Conservation (phyloP, 2,888 invertebrate genomes). For the Diaperis boleti region DNA sequence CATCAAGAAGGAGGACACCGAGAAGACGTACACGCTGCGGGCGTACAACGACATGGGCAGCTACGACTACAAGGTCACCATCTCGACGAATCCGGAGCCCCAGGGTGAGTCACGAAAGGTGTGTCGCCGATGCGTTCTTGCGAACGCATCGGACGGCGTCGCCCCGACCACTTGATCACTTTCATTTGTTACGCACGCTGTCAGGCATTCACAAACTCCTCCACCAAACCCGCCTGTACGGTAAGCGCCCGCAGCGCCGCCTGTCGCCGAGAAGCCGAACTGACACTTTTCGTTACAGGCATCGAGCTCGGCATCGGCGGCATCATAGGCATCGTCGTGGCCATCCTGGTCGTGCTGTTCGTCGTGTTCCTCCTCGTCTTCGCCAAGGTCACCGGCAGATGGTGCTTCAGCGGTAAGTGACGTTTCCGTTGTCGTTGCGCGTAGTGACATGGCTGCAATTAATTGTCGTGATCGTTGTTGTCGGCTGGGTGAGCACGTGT, state of each 20-base stretch:
- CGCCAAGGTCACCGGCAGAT: conserved; percentile 84
- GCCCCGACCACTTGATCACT: neutral
- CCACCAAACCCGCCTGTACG: conserved; percentile 53
- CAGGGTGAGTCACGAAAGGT: conserved; percentile 65
- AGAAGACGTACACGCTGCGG: conserved; percentile 75
- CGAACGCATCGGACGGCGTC: neutral
- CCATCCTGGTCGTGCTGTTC: conserved; percentile 75
- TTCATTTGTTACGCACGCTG: conserved; percentile 45
- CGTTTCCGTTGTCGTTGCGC: conserved; percentile 3
- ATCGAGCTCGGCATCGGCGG: conserved; percentile 80
- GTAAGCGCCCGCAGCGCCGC: conserved; percentile 45
- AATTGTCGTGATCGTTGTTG: conserved; percentile 32
- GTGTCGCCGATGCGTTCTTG: no score
- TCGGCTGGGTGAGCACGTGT: conserved; percentile 35
- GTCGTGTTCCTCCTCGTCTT: conserved; percentile 76
- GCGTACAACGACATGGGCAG: conserved; percentile 78
- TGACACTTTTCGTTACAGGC: conserved; percentile 64
- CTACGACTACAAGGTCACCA: conserved; percentile 74
- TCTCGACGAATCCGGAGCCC: conserved; percentile 76
- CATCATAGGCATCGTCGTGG: conserved; percentile 82
- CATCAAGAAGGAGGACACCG: conserved; percentile 81
- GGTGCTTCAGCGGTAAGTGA: conserved; percentile 89
- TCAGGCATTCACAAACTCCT: conserved; percentile 55
- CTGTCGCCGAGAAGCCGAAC: neutral
- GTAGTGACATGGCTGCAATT: conserved; percentile 32